These are phyloP conservation scores for Scatophagus argus DNA, from an alignment of 2,113 vertebrate species.

Conservation along the genomic window DNA sequence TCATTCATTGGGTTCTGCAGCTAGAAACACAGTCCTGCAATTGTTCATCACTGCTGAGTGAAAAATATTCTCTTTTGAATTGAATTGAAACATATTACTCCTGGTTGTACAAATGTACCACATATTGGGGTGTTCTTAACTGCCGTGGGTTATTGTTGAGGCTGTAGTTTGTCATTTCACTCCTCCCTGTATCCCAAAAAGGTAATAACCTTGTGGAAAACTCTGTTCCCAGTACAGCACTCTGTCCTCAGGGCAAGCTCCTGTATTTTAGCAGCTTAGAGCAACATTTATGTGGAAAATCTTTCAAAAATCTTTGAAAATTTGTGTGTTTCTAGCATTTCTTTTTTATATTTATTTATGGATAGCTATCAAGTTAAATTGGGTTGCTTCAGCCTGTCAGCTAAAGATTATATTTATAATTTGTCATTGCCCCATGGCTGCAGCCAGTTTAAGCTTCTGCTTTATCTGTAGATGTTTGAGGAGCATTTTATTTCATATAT, in stretches of 20 bases:
- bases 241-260: conserved; percentile 2
- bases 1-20: not conserved
- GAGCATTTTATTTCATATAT: not conserved
- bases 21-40: conserved; percentile 10
- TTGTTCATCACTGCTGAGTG: conserved; percentile 12
- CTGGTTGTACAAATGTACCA: conserved; percentile 3
- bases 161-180: conserved; percentile 49
- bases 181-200: conserved; percentile 43
- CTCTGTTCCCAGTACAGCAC: conserved; percentile 23
- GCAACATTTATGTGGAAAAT: not conserved
- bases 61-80: not conserved
- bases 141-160: conserved; percentile 32
- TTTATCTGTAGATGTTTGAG: not conserved
- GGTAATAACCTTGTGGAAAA: conserved; percentile 52
- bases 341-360: not conserved
- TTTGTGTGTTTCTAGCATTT: not conserved
- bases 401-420: not conserved
- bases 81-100: not conserved
- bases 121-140: conserved; percentile 4
- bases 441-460: not conserved
- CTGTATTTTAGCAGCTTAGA: not conserved
- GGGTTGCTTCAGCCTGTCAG: not conserved
- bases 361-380: not conserved
- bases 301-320: not conserved
- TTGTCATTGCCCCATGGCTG: not conserved